phyloP scores from a whole-genome alignment of 30 jellyfish, hydroid and myxozoan species.

The Chrysaora quinquecirrha region DNA sequence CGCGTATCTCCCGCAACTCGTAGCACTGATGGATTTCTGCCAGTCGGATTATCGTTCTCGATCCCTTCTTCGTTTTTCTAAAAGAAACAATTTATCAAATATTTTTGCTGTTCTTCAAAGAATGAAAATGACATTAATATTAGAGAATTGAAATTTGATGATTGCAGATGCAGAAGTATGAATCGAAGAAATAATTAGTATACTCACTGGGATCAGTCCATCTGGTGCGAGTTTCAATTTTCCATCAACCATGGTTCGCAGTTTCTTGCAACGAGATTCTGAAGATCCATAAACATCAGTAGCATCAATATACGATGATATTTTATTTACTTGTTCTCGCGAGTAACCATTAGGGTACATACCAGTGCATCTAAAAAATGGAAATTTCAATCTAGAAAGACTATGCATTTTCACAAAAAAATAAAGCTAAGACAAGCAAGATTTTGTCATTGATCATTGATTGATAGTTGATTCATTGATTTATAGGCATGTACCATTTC shows the following conservation, averaged over 20 bases:
- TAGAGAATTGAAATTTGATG: too few species aligned
- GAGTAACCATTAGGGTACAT: conserved; percentile 80
- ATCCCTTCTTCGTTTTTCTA: conserved; percentile 79
- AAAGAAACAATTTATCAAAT: not conserved
- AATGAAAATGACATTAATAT: too few species aligned
- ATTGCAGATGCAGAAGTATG: too few species aligned
- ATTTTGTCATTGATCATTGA: too few species aligned
- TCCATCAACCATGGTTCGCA: conserved; percentile 86
- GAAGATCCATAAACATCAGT: conserved; percentile 73
- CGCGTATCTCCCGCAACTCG: conserved; percentile 94
- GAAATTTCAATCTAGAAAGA: too few species aligned
- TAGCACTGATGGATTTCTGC: conserved; percentile 73
- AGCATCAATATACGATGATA: conserved; percentile 89
- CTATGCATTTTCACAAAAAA: too few species aligned
- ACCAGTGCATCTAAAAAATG: conserved; percentile 85
- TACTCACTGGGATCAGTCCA: conserved; percentile 87
- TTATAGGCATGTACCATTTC: too few species aligned
- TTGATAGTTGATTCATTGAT: too few species aligned
- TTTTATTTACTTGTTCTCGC: conserved; percentile 82
- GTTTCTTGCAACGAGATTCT: conserved; percentile 40
- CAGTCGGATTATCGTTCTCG: conserved; percentile 84
- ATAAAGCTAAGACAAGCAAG: too few species aligned
- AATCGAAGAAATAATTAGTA: too few species aligned
- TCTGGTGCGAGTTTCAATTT: conserved; percentile 76
- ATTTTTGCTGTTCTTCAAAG: too few species aligned